Conservation (phyloP, 1,140 invertebrate species). For the Aphaenogaster rudis region DNA sequence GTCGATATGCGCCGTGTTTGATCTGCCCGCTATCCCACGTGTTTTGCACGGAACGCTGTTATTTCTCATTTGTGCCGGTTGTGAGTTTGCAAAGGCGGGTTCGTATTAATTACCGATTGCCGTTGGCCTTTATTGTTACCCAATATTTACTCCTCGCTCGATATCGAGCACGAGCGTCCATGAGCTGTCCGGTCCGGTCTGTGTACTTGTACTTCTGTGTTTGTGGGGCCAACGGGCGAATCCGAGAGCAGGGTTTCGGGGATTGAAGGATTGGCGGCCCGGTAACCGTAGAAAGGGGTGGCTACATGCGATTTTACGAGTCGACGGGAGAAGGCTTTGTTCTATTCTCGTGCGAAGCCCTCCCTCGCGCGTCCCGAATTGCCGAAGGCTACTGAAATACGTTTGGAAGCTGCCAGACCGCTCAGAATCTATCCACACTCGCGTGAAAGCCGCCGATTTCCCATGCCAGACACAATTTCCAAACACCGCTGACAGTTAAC, state of each 20-base stretch:
- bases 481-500: slow-evolving; percentile 31
- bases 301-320: slow-evolving; percentile 78
- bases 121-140: slow-evolving; percentile 79
- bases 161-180: slow-evolving; percentile 64
- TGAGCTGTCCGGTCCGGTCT: slow-evolving; percentile 35
- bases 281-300: slow-evolving; percentile 67
- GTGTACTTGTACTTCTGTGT: slow-evolving; percentile 46
- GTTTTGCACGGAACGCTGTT: slow-evolving; percentile 56
- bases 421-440: slow-evolving; percentile 56
- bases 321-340: slow-evolving; percentile 76
- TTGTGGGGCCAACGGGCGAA: slow-evolving; percentile 46
- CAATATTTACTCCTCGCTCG: slow-evolving; percentile 80
- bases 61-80: slow-evolving; percentile 59
- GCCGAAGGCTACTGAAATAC: slow-evolving; percentile 76
- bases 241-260: slow-evolving; percentile 63
- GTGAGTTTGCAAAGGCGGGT: slow-evolving; percentile 56
- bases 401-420: slow-evolving; percentile 63
- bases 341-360: slow-evolving; percentile 71
- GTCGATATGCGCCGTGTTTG: slow-evolving; percentile 45
- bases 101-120: slow-evolving; percentile 66
- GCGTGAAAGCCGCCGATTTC: slow-evolving; percentile 66
- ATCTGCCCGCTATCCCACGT: slow-evolving; percentile 37
- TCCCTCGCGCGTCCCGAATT: slow-evolving; percentile 61
- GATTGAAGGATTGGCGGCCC: slow-evolving; percentile 75
- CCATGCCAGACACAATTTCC: slow-evolving; percentile 61